These are phyloP conservation scores for Leucophenga montana DNA, from an alignment of 2,888 invertebrate genomes.

Conservation along the genomic window DNA sequence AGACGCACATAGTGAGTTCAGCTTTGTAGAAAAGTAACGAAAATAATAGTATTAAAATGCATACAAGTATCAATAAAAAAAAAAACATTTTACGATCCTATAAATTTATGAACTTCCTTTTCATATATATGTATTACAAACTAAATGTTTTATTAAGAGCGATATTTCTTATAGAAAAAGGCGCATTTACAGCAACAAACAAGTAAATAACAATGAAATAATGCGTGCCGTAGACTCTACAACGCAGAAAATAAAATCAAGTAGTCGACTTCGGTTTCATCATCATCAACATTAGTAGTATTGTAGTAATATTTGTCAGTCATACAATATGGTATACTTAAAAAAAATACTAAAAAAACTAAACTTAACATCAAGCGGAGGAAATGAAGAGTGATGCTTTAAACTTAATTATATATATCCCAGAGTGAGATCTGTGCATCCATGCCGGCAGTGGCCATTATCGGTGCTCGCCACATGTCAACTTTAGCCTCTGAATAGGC, in stretches of 20 bases:
- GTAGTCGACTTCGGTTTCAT: neutral
- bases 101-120: too few relatives aligned
- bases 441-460: conserved; percentile 85
- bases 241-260: too few relatives aligned
- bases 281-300: neutral
- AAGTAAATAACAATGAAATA: neutral
- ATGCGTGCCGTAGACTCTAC: too few relatives aligned
- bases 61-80: too few relatives aligned
- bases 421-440: conserved; percentile 86
- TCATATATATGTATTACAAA: too few relatives aligned
- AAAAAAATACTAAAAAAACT: neutral
- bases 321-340: neutral
- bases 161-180: neutral
- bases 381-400: neutral
- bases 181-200: neutral
- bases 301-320: neutral
- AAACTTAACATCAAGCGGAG: neutral
- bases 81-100: too few relatives aligned
- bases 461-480: conserved; percentile 80
- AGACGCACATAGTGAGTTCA: too few relatives aligned
- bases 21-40: too few relatives aligned
- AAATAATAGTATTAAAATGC: too few relatives aligned
- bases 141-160: too few relatives aligned
- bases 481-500: conserved; percentile 80
- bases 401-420: conserved; percentile 82